Evolutionary conservation across 2,113 vertebrate genomes (phyloP).

Genomic region (Hippopotamus amphibius): DNA sequence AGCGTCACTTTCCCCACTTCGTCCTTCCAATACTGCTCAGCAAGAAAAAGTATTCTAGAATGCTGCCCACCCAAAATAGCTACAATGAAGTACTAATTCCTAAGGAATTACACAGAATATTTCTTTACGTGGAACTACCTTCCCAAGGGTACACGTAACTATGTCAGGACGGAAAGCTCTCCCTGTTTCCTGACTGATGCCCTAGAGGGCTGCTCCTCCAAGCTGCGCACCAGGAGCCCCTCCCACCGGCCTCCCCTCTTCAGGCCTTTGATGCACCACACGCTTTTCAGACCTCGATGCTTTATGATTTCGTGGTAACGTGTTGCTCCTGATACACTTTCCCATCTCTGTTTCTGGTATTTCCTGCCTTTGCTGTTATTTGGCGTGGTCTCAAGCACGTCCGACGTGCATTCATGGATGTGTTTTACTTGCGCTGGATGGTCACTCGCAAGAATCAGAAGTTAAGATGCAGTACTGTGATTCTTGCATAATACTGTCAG

Average conservation of each 20-base stretch:
- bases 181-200: neutral
- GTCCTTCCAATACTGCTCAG: neutral
- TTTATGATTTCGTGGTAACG: neutral
- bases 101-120: neutral
- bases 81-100: neutral
- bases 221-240: fast-evolving
- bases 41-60: neutral
- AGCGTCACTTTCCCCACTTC: neutral
- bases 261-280: fast-evolving
- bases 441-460: neutral
- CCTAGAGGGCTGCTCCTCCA: neutral
- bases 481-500: neutral
- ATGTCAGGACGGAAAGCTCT: neutral
- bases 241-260: neutral
- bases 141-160: neutral
- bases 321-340: neutral
- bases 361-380: neutral
- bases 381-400: neutral
- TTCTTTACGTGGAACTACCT: neutral
- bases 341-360: neutral
- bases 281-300: neutral
- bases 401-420: neutral
- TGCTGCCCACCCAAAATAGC: neutral
- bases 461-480: neutral
- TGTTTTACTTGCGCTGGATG: neutral